Evolutionary conservation across 2,797 vertebrate species (phyloP), one percentile per base, ranked within the genome.

Genomic region (Acanthis flammea): DNA sequence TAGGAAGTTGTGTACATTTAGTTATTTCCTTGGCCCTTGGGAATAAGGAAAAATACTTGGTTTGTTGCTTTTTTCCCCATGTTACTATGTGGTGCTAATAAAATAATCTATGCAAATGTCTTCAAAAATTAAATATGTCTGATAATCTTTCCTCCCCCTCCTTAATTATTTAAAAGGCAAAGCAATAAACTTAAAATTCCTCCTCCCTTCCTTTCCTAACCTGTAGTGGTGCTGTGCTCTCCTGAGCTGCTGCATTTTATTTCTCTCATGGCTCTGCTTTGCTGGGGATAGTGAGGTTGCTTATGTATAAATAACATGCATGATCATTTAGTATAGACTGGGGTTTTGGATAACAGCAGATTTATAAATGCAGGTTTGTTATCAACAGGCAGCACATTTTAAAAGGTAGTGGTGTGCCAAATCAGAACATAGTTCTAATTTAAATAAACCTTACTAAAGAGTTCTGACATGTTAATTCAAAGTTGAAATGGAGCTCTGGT

Each of bases 361-460:
- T 7, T 71, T 85, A 47, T 2, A 72, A 88, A 86, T 84, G 47
- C 82, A 81, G 58, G 19, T 68, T 92, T 78, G 72, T 95, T 95
- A 96, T 96, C 94, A 95, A 92, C 47, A 66, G 62, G 48, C 73
- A 96, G 14, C 94, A 95, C 90, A 75, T 86, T 94, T 91, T 65
- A 55, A 88, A 95, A 68, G 70, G 79, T 90, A 92, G 44, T 39
- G 73, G 28, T 78, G 62, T 96, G 88, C 79, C 86, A 90, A 94
- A 90, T 92, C 70, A 62, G 61, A 92, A 62, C 72, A 42, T 10
- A 83, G 45, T 72, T 92, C 78, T 72, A 47, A 83, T 88, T 95
- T 77, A 74, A 96, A 90, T 77, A 65, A 90, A 72, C 13, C 60
- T 41, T 44, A 9, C 50, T 65, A 12, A 88, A 81, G 54, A 41